Base-by-base conservation (phyloP, 1,140 invertebrate genomes). In the Aricia agestis region DNA sequence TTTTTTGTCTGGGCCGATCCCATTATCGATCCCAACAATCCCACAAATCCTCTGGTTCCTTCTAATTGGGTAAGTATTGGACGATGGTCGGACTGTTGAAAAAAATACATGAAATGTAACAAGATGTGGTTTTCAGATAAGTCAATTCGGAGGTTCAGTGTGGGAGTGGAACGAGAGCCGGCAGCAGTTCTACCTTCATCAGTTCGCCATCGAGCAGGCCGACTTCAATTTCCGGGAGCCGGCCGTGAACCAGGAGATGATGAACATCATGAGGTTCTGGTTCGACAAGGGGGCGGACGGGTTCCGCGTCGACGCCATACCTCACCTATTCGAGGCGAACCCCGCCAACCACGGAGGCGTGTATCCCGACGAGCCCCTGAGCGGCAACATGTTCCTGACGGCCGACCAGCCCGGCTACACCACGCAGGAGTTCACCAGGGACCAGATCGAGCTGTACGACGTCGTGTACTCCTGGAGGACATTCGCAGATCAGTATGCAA, bases 1-100 rank as follows among this genome's bases (percentile, higher is more conserved):
- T 96, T 93, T 82, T 97, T 96, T 77, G 74, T 96, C 4, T 96
- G 95, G 95, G 90, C 83, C 19, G 84, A 93, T 15, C 85, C 77
- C 10, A 71, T 77, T 31, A 66, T 85, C 74, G 76, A 89, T 67
- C 82, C 84, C 5, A 73, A 82, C 2, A 83, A 88, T 63, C 68
- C 74, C 0, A 83, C 61, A 42, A 82, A 83, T 17, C 82, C 74
- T 57, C 75, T 84, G 6, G 85, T 85, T 25, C 89, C 89, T 57
- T 89, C 87, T 5, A 91, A 91, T 68, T 91, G 89, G 89, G 89
- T 89, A 75, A 63, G 42, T 68, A 59, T n/a, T n/a, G n/a, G n/a
- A n/a, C n/a, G n/a, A n/a, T n/a, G n/a, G n/a, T n/a, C n/a, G n/a
- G n/a, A n/a, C n/a, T n/a, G n/a, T n/a, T n/a, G n/a, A n/a, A n/a